Evolutionary conservation across 2,888 invertebrate genomes (phyloP), one percentile per base, ranked within the genome.

Genomic region (Pheosia gnoma): DNA sequence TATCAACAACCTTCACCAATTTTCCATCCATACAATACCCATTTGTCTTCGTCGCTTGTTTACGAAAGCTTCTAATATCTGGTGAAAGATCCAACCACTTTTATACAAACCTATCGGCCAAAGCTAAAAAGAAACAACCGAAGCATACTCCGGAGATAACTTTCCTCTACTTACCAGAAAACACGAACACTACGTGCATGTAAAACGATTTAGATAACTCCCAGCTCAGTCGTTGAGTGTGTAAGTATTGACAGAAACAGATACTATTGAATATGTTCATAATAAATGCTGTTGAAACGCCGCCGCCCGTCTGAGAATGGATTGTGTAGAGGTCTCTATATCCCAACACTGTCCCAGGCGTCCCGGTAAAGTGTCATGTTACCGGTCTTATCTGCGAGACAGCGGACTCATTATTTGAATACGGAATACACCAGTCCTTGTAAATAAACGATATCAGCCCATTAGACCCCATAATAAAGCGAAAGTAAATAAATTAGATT

Each of bases 371-470:
- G 82, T 83, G 82, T 84, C 85, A 82, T 83, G 86, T 86, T 83
- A 77, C 82, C 68, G 65, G 72, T 79, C 84, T 87, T 89, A 90
- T 88, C 87, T 76, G 72, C 74, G 70, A 71, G 80, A 83, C 84
- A 82, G 72, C 78, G 80, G 70, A 75, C 81, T 75, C 81, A 84
- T 83, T 85, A 85, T 89, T 88, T 85, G 81, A 85, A 84, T 83
- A 80, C 77, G 75, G 74, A 81, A 84, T 70, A 71, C 77, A 74
- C 69, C 71, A 80, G 67, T 70, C 75, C 72, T 77, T 62, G 67
- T 78, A 74, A 73, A 74, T 72, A 74, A 75, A 67, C 65, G 70
- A 67, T 78, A 78, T 78, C 72, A 71, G 68, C 75, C 79, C 77
- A 84, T 83, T 81, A 80, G 67, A 63, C 63, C 67, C 73, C 72